These are phyloP conservation scores for Pseudochaenichthys georgianus DNA, from an alignment of 2,797 vertebrate genomes.

Conservation along the genomic window DNA sequence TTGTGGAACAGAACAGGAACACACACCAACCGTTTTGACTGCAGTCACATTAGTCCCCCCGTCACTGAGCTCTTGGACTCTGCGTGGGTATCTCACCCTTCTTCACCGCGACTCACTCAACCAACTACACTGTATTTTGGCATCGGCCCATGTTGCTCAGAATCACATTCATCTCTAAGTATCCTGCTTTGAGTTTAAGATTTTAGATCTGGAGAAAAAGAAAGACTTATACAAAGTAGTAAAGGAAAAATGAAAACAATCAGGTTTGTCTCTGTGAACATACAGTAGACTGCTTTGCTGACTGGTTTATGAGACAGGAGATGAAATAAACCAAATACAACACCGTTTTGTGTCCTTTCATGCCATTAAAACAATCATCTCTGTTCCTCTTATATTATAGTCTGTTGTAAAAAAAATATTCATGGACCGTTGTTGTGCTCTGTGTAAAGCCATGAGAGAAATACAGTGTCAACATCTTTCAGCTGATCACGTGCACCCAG, in stretches of 20 bases:
- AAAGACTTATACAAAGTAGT: constrained; percentile 66
- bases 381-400: neutral
- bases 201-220: constrained; percentile 77
- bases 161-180: constrained; percentile 65
- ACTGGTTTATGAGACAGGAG: constrained; percentile 78
- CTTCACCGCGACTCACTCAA: constrained; percentile 19
- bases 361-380: neutral
- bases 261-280: constrained; percentile 81
- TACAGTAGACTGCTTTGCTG: constrained; percentile 73
- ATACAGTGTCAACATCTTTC: neutral
- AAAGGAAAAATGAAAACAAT: constrained; percentile 75
- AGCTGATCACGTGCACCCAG: neutral
- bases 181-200: constrained; percentile 77
- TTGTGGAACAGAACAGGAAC: constrained; percentile 33
- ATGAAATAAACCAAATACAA: constrained; percentile 87
- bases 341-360: constrained; percentile 41
- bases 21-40: constrained; percentile 30
- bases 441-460: neutral
- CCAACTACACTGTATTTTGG: constrained; percentile 9
- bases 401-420: neutral
- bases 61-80: constrained; percentile 39
- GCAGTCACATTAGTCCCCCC: constrained; percentile 22
- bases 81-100: constrained; percentile 25
- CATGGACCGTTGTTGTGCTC: neutral
- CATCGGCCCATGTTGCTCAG: constrained; percentile 17